Conservation (phyloP, 2,888 invertebrate genomes). For the Carcina quercana region DNA sequence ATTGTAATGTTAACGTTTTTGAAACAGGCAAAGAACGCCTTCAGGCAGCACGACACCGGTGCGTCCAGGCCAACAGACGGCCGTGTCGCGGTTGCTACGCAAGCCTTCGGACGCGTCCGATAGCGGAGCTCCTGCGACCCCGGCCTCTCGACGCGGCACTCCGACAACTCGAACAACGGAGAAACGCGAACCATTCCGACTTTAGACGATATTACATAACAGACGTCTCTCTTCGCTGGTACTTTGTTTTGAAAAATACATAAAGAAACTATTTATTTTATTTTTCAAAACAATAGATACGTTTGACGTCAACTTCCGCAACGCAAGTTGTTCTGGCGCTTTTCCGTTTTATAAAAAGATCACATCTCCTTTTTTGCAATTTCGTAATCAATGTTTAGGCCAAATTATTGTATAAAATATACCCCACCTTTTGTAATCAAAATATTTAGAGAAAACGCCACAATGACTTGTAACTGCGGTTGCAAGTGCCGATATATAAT, state of each 20-base stretch:
- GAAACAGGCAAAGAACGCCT: conserved; percentile 81
- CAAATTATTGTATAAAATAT: conserved; percentile 20
- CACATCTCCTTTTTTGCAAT: conserved; percentile 22
- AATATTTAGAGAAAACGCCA: conserved; percentile 19
- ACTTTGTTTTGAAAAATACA: too few relatives aligned
- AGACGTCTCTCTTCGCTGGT: too few relatives aligned
- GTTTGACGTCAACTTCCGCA: conserved; percentile 16
- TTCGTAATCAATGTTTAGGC: conserved; percentile 27
- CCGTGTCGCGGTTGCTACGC: conserved; percentile 76
- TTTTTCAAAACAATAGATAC: conserved; percentile 7
- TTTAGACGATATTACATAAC: conserved; percentile 61
- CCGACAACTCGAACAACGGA: conserved; percentile 59
- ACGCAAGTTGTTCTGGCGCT: conserved; percentile 38
- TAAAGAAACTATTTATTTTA: conserved; percentile 1
- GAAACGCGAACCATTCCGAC: conserved; percentile 83
- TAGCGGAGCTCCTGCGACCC: conserved; percentile 67
- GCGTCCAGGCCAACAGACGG: conserved; percentile 76
- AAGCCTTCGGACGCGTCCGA: conserved; percentile 83
- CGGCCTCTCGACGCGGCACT: conserved; percentile 53
- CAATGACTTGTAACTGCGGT: conserved; percentile 34
- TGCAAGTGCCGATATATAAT: conserved; percentile 43
- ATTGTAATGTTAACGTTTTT: conserved; percentile 16
- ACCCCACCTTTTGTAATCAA: conserved; percentile 14
- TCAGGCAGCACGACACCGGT: conserved; percentile 85
- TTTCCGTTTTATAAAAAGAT: conserved; percentile 20